phyloP scores from a whole-genome alignment of 2,888 invertebrate species.

The Oxycera nigricornis region DNA sequence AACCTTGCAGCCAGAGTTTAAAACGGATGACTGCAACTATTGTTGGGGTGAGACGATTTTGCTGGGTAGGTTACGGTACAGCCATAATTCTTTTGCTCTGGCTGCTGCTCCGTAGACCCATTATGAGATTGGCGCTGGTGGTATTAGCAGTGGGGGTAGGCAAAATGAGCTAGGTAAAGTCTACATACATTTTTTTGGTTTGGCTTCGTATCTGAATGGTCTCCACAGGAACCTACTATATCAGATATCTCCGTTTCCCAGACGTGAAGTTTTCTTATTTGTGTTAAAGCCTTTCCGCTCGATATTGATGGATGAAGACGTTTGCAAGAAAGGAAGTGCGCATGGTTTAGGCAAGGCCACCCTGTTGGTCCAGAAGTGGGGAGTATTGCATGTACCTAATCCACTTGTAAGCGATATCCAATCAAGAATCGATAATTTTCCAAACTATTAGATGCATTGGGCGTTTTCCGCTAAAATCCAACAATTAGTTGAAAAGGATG shows the following conservation, averaged over 20 bases:
- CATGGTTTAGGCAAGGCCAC: background rate
- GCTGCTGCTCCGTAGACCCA: background rate
- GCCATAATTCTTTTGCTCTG: constrained; percentile 19
- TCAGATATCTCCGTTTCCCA: background rate
- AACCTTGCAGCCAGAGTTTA: constrained; percentile 23
- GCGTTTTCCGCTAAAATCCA: background rate
- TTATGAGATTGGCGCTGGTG: background rate
- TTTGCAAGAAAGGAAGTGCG: background rate
- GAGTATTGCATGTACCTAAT: background rate
- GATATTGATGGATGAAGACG: constrained; percentile 3
- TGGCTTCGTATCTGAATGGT: too few species aligned
- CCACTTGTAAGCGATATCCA: background rate
- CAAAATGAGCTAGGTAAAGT: background rate
- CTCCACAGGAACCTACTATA: background rate
- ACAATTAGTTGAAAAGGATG: too few species aligned
- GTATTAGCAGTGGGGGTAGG: background rate
- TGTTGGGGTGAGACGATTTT: constrained; percentile 21
- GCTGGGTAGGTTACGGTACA: constrained; percentile 14
- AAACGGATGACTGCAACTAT: background rate
- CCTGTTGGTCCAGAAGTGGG: background rate
- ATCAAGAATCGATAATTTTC: background rate
- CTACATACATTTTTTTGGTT: background rate
- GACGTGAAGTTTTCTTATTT: background rate
- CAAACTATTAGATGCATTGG: background rate
- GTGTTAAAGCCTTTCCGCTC: background rate